phyloP scores from a whole-genome alignment of 2,113 vertebrate genomes.

The Sitta europaea region DNA sequence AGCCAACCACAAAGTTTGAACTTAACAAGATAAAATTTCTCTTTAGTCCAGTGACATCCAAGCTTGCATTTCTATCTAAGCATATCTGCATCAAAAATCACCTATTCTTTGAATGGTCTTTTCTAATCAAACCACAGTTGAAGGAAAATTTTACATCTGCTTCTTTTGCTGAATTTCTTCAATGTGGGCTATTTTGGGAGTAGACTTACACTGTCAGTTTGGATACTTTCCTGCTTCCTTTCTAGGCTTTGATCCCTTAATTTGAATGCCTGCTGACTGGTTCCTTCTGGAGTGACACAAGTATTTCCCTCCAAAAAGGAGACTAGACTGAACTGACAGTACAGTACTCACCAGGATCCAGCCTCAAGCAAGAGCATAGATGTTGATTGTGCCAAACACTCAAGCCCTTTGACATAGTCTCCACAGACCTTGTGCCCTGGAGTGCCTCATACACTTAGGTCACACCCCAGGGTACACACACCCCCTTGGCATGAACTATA shows the following conservation, averaged over 20 bases:
- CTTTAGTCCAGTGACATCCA: neutral
- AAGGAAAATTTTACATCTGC: neutral
- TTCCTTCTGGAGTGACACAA: neutral
- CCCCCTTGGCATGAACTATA: neutral
- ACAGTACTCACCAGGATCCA: neutral
- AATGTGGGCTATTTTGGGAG: neutral
- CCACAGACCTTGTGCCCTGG: neutral
- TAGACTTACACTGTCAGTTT: neutral
- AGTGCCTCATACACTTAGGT: neutral
- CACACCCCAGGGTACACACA: neutral
- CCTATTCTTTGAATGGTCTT: neutral
- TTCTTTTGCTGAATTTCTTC: neutral
- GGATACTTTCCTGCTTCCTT: slow-evolving; percentile 1
- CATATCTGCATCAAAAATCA: neutral
- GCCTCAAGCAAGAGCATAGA: neutral
- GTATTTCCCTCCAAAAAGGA: neutral
- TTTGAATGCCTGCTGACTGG: neutral
- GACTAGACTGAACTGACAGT: neutral
- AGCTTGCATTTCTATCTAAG: neutral
- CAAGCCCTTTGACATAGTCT: neutral
- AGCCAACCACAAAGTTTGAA: neutral
- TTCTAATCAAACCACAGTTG: neutral
- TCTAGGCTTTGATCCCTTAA: neutral
- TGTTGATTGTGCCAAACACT: neutral
- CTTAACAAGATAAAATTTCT: neutral